Evolutionary conservation across 2,797 vertebrate genomes (phyloP), one percentile per base, ranked within the genome.

Genomic region (Typhlichthys eigenmanni): DNA sequence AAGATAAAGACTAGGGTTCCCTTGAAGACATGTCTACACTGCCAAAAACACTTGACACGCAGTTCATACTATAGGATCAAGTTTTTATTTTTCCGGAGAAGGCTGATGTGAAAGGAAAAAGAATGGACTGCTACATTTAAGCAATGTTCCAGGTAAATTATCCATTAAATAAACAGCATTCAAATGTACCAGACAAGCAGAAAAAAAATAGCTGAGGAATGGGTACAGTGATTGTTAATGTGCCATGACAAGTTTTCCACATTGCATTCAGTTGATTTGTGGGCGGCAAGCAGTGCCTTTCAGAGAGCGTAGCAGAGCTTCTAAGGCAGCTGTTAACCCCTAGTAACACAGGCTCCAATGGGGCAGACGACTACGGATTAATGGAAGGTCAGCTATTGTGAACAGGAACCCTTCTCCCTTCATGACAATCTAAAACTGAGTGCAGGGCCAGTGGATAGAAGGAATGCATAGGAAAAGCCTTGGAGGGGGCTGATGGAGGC

Each of bases 141-240:
- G 92, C 87, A 91, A 90, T 85, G 64, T 90, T 82, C 87, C 90
- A 85, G 47, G 92, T 93, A 94, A 94, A 89, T 83, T 87, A 88
- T 85, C 90, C 91, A 90, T 95, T 95, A 94, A 96, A 95, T 93
- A 92, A 96, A 95, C 92, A 93, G 93, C 93, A 95, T 91, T 90
- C 92, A 94, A 95, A 94, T 95, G 94, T 95, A 96, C 95, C 95
- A 96, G 93, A 94, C 91, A 95, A 95, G 93, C 94, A 13, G 51
- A 90, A 77, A 90, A 88, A 92, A 91, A 92, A 89, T n/a, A n/a
- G 88, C 88, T 80, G 83, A 88, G 89, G 87, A 92, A 93, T 90
- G 94, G 95, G 90, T 95, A 95, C 94, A 96, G 95, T 95, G 94
- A 95, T 89, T 90, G 89, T 82, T 91, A 90, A 95, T 95, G 94